Percentiles rank a stretch among this genome's conserved stretches.
These are phyloP conservation scores for Ennomos quercinarius DNA, from an alignment of 2,888 invertebrate species.

Conservation along the genomic window DNA sequence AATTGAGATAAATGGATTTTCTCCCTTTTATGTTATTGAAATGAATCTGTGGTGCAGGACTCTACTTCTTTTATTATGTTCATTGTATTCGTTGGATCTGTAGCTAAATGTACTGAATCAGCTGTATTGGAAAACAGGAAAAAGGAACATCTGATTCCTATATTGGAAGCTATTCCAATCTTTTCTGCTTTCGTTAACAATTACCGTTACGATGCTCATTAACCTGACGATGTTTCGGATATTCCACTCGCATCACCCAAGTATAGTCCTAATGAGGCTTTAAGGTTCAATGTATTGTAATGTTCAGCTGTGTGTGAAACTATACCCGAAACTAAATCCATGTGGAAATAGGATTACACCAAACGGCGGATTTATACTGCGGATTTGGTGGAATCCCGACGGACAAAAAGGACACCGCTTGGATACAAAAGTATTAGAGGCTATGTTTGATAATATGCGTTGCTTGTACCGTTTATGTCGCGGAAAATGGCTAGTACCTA, in stretches of 20 bases:
- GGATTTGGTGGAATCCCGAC: constrained; percentile 70
- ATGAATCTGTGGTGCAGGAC: constrained; percentile 13
- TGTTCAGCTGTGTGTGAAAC: constrained; percentile 67
- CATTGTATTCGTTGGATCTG: too few relatives aligned
- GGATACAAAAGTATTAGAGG: constrained; percentile 62
- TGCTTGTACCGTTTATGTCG: constrained; percentile 49
- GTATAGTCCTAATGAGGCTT: constrained; percentile 45
- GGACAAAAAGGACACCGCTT: constrained; percentile 65
- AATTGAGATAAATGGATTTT: constrained; percentile 43
- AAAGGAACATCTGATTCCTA: constrained; percentile 16
- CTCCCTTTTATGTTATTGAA: constrained; percentile 33
- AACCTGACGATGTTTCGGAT: constrained; percentile 36
- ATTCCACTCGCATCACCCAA: constrained; percentile 32
- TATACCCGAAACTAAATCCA: constrained; percentile 63
- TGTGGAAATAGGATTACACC: constrained; percentile 69
- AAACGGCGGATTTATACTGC: constrained; percentile 75
- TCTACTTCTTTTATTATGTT: constrained; percentile 1
- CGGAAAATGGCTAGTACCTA: constrained; percentile 26
- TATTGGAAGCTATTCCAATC: constrained; percentile 23
- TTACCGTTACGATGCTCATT: constrained; percentile 37
- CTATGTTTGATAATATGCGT: constrained; percentile 65
- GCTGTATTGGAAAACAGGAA: neutral
- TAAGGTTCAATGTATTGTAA: constrained; percentile 59
- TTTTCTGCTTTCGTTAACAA: constrained; percentile 29
- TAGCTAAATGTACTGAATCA: too few relatives aligned